A percentile compares a stretch with the other conserved stretches of the same genome.
These are phyloP conservation scores for Drosophila trapezifrons DNA, from an alignment of 1,140 invertebrate species.

Conservation along the genomic window DNA sequence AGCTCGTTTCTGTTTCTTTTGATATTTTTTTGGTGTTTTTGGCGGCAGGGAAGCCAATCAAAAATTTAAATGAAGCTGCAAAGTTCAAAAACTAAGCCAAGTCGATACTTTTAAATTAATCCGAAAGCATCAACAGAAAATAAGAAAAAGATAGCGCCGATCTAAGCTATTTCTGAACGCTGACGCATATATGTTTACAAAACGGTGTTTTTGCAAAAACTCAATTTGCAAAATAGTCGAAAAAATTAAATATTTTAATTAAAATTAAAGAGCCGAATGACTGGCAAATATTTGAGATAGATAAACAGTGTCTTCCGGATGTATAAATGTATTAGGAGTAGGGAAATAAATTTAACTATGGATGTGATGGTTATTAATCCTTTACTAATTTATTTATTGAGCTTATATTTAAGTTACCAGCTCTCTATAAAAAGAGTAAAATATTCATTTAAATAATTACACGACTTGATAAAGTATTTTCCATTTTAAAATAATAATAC, in stretches of 20 bases:
- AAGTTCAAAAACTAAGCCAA: conserved; percentile 78
- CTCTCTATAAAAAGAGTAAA: background rate
- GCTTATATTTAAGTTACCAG: background rate
- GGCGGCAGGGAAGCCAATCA: conserved; percentile 72
- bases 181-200: conserved; percentile 51
- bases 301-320: background rate
- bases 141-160: conserved; percentile 44
- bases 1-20: conserved; percentile 50
- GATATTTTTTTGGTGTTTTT: conserved; percentile 14
- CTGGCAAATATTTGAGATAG: background rate
- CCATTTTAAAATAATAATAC: background rate
- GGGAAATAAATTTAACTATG: too few relatives aligned
- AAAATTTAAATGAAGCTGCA: conserved; percentile 82
- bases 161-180: conserved; percentile 55
- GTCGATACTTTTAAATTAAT: conserved; percentile 69
- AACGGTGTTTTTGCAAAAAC: conserved; percentile 22
- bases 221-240: conserved; percentile 35
- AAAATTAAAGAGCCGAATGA: conserved; percentile 23
- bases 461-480: background rate
- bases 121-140: conserved; percentile 30
- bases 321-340: background rate
- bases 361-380: too few relatives aligned
- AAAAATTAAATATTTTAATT: conserved; percentile 60
- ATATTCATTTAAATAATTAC: background rate
- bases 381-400: too few relatives aligned